Evolutionary conservation across 2,888 invertebrate species (phyloP).

Genomic region (Cylindroiulus punctatus): DNA sequence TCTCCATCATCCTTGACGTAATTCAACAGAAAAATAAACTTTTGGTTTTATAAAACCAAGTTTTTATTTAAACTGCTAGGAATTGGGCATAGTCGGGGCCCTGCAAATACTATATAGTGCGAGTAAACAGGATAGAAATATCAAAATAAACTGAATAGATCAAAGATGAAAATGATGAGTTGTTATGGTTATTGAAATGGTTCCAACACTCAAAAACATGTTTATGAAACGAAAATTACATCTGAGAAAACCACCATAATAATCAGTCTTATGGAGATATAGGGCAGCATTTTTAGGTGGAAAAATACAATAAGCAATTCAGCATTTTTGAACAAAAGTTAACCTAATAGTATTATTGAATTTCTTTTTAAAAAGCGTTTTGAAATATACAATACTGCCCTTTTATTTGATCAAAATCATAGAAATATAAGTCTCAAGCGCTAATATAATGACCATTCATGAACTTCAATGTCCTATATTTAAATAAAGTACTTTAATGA

Average conservation of each 20-base stretch:
- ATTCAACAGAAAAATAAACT: not conserved
- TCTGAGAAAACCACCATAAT: not conserved
- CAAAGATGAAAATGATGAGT: not conserved
- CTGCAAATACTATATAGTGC: not conserved
- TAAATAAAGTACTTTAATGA: too few relatives aligned
- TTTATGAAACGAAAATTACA: not conserved
- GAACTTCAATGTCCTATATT: too few relatives aligned
- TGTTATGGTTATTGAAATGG: not conserved
- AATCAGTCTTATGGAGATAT: too few relatives aligned
- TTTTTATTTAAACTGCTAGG: not conserved
- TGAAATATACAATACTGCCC: too few relatives aligned
- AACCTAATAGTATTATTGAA: too few relatives aligned
- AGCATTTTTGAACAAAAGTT: not conserved
- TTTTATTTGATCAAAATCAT: too few relatives aligned
- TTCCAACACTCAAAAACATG: not conserved
- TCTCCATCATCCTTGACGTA: not conserved
- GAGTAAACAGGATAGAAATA: not conserved
- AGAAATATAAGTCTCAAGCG: too few relatives aligned
- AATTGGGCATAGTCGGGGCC: not conserved
- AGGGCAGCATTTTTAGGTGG: not conserved
- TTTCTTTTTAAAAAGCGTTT: too few relatives aligned
- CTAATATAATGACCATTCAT: too few relatives aligned
- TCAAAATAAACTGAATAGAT: not conserved
- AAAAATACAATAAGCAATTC: not conserved
- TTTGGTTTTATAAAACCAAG: not conserved